Percentiles rank a stretch among this genome's conserved stretches.
These are phyloP conservation scores for Megamerina dolium DNA, from an alignment of 2,888 invertebrate genomes.

Conservation along the genomic window DNA sequence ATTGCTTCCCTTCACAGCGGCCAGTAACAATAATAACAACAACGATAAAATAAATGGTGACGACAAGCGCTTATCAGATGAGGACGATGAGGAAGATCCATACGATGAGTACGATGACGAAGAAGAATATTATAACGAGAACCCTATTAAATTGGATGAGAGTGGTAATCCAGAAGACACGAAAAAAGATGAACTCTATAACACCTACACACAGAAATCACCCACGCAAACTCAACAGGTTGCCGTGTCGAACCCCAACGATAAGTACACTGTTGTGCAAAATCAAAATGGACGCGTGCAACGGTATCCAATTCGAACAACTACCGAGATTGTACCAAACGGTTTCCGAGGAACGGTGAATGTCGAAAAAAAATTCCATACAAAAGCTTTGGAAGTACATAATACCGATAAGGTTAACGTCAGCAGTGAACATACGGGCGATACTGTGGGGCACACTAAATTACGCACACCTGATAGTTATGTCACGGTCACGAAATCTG, in stretches of 20 bases:
- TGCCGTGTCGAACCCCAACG: constrained; percentile 30
- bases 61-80: constrained; percentile 39
- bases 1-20: neutral
- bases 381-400: constrained; percentile 40
- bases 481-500: constrained; percentile 73
- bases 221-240: constrained; percentile 41
- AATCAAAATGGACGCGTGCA: constrained; percentile 44
- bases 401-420: constrained; percentile 32
- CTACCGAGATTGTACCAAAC: constrained; percentile 43
- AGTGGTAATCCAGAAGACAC: neutral
- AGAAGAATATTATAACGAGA: constrained; percentile 57
- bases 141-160: constrained; percentile 35
- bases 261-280: constrained; percentile 39
- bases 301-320: constrained; percentile 32
- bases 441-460: constrained; percentile 37
- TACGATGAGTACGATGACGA: constrained; percentile 52
- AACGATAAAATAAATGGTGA: constrained; percentile 26
- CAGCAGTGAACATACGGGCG: constrained; percentile 31
- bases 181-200: constrained; percentile 8
- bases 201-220: constrained; percentile 35
- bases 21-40: too few relatives aligned
- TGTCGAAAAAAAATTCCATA: constrained; percentile 47
- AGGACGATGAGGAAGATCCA: constrained; percentile 55
- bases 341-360: constrained; percentile 49
- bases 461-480: constrained; percentile 57